These are phyloP conservation scores for Acromyrmex heyeri DNA, from an alignment of 1,140 invertebrate species.

Conservation along the genomic window DNA sequence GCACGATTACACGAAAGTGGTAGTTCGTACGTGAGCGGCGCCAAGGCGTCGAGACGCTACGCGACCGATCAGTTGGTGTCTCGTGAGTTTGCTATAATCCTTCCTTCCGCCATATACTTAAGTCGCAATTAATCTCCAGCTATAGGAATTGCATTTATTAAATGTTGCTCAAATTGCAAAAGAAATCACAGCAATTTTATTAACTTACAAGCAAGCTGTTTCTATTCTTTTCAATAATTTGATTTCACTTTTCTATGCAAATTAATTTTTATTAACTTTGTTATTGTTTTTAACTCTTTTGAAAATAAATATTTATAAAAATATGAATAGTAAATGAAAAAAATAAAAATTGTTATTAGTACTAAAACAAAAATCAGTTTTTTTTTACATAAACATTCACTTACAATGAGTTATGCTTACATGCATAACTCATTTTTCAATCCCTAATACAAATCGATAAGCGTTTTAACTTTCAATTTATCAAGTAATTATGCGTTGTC, in stretches of 20 bases:
- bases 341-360: neutral
- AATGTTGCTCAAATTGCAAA: neutral
- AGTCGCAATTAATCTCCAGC: constrained; percentile 37
- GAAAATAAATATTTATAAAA: neutral
- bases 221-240: neutral
- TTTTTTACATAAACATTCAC: too few species aligned
- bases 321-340: neutral
- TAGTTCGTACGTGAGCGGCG: constrained; percentile 66
- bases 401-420: neutral
- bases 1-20: neutral
- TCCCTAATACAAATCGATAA: neutral
- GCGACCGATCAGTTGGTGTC: constrained; percentile 60
- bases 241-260: neutral
- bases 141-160: neutral
- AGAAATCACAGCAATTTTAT: neutral
- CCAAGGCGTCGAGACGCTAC: constrained; percentile 75
- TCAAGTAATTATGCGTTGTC: neutral
- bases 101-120: constrained; percentile 50
- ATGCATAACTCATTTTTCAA: neutral
- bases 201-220: neutral
- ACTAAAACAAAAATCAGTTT: neutral
- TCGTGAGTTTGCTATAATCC: constrained; percentile 52
- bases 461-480: neutral
- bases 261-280: neutral
- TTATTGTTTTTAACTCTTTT: too few species aligned